Conservation (phyloP, 1,140 invertebrate genomes). For the Drosophila nigrodunni region DNA sequence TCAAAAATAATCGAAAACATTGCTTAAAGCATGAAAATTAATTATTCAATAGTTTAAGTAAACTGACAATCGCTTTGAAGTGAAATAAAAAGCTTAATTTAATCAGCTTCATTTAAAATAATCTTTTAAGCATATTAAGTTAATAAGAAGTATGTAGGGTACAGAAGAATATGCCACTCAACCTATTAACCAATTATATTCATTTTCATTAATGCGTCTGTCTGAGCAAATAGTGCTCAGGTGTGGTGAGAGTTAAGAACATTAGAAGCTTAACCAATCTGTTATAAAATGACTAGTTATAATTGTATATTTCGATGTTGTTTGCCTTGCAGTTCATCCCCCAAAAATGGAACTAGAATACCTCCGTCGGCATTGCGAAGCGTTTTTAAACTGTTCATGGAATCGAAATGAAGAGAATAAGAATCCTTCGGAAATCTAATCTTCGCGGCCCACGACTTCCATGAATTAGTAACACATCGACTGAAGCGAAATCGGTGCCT, state of each 20-base stretch:
- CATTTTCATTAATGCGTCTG: too few relatives aligned
- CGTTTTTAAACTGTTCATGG: slow-evolving; percentile 96
- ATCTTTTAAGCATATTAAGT: too few relatives aligned
- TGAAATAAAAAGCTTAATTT: too few relatives aligned
- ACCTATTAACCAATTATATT: too few relatives aligned
- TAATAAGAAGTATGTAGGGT: too few relatives aligned
- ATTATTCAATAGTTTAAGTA: neutral
- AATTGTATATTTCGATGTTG: too few relatives aligned
- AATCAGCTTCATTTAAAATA: too few relatives aligned
- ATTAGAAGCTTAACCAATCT: too few relatives aligned
- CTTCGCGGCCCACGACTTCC: slow-evolving; percentile 97
- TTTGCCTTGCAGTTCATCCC: slow-evolving; percentile 91
- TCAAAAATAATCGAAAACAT: neutral
- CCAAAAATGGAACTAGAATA: slow-evolving; percentile 92
- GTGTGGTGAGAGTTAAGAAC: too few relatives aligned
- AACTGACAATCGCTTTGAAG: neutral
- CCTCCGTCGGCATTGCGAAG: slow-evolving; percentile 91
- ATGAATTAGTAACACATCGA: slow-evolving; percentile 99
- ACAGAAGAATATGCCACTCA: too few relatives aligned
- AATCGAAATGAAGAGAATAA: slow-evolving; percentile 80
- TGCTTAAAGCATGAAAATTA: neutral
- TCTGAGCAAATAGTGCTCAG: too few relatives aligned
- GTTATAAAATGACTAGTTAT: too few relatives aligned
- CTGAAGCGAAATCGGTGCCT: slow-evolving; percentile 98
- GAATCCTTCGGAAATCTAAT: slow-evolving; percentile 89